Base-by-base conservation (phyloP, 1,140 invertebrate species). In the Wiebesia pumilae region DNA sequence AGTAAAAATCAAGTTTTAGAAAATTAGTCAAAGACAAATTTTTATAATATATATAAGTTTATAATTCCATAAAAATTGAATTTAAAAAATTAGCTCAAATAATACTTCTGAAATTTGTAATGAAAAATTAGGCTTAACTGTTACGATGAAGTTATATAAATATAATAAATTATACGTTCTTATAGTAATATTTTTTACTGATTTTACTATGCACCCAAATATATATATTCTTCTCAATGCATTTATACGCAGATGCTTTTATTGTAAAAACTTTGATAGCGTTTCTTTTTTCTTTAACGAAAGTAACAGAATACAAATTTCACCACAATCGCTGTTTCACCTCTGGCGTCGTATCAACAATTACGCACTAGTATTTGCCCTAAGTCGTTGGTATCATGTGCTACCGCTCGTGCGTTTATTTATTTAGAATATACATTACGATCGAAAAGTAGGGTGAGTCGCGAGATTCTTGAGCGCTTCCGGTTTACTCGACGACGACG, bases 261-360 rank as follows among this genome's bases (percentile, higher is more conserved):
- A 84, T 84, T 30, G 51, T 62, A 77, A 58, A 83, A 84, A 84
- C 82, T 73, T 47, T 83, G 82, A 84, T 4, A 77, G 38, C 43
- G 47, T 62, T 75, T 21, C 16, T 7, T 77, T 58, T 58, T 1
- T 79, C 7, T 30, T 47, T 21, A 77, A 79, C 21, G 7, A 75
- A 75, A 43, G 0, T 21, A 75, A 75, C 3, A 7, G 40, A 19
- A 24, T 75, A 75, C 27, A 75, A 75, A 75, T 43, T 43, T 71
- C 3, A 21, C 19, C 3, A 71, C 30, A 19, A 71, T 4, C 30
- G 30, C 19, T 71, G 14, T 33, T 21, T 6, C 78, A 38, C 62
- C 30, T 43, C 35, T 27, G 58, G 35, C 51, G 19, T 47, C 43
- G 4, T 38, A 82, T 16, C 38, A 35, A 38, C 43, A 51, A 73